Conservation (phyloP, 2,113 vertebrate genomes). For the Labeo rohita region DNA sequence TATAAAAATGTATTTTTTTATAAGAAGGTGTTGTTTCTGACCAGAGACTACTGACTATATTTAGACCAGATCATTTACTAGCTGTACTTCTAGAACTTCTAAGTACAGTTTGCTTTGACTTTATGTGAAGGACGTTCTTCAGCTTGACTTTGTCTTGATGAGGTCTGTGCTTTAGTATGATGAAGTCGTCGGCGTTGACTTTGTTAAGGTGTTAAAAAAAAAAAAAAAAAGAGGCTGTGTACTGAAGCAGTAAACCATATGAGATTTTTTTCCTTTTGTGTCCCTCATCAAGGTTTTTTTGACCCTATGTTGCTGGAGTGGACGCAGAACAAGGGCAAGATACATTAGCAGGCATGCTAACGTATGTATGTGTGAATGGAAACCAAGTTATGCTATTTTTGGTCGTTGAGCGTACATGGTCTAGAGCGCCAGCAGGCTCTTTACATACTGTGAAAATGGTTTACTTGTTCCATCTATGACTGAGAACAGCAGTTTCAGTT, state of each 20-base stretch:
- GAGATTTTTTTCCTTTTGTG: constrained; percentile 32
- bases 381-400: not conserved
- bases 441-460: constrained; percentile 33
- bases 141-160: constrained; percentile 59
- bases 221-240: constrained; percentile 54
- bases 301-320: constrained; percentile 39
- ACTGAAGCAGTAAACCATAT: constrained; percentile 66
- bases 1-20: not conserved
- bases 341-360: not conserved
- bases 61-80: constrained; percentile 43
- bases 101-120: constrained; percentile 57
- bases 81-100: constrained; percentile 25
- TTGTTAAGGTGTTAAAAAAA: constrained; percentile 56
- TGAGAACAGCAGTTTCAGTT: constrained; percentile 28
- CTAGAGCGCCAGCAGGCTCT: not conserved
- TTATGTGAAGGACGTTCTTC: constrained; percentile 52
- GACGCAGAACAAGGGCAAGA: constrained; percentile 24
- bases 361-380: not conserved
- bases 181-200: constrained; percentile 66
- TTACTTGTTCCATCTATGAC: constrained; percentile 44
- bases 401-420: not conserved
- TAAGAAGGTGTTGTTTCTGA: not conserved
- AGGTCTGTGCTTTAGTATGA: constrained; percentile 50
- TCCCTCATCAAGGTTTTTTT: constrained; percentile 33
- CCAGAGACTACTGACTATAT: constrained; percentile 6